phyloP scores from a whole-genome alignment of 2,797 vertebrate genomes.

The Chelmon rostratus region DNA sequence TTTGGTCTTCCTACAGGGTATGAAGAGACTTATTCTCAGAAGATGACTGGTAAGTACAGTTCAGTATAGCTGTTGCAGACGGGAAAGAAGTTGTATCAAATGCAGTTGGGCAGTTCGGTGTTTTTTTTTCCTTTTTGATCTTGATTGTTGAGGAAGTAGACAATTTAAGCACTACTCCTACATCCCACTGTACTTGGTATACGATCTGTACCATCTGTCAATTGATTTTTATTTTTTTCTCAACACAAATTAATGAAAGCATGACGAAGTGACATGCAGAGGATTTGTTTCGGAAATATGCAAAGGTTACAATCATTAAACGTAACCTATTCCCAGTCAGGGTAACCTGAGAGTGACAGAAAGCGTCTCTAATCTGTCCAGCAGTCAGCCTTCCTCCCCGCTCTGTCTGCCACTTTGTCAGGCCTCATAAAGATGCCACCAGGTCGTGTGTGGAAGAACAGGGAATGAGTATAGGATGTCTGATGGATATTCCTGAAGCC shows the following conservation, averaged over 20 bases:
- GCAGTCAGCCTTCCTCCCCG: conserved; percentile 58
- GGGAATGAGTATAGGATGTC: conserved; percentile 66
- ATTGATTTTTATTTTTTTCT: background rate
- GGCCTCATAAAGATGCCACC: conserved; percentile 81
- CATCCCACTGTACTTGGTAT: background rate
- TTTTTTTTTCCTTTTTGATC: background rate
- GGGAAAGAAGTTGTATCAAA: background rate
- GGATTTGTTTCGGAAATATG: conserved; percentile 59
- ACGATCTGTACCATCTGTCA: background rate
- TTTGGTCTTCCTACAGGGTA: conserved; percentile 67
- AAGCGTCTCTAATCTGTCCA: conserved; percentile 73
- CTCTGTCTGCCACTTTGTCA: conserved; percentile 75
- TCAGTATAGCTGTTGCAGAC: conserved; percentile 29
- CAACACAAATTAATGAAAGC: conserved; percentile 27
- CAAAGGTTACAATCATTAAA: conserved; percentile 66
- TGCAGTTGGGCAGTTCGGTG: background rate
- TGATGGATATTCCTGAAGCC: conserved; percentile 79
- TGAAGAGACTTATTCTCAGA: conserved; percentile 64
- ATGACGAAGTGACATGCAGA: conserved; percentile 41
- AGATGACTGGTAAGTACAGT: conserved; percentile 59
- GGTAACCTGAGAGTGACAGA: conserved; percentile 73
- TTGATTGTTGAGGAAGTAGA: background rate
- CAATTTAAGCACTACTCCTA: background rate
- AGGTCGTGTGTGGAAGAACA: conserved; percentile 64
- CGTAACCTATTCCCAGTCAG: conserved; percentile 53